Percentiles rank a stretch among this genome's conserved stretches.
These are phyloP conservation scores for Orthonevra nobilis DNA, from an alignment of 2,888 invertebrate genomes.

Conservation along the genomic window DNA sequence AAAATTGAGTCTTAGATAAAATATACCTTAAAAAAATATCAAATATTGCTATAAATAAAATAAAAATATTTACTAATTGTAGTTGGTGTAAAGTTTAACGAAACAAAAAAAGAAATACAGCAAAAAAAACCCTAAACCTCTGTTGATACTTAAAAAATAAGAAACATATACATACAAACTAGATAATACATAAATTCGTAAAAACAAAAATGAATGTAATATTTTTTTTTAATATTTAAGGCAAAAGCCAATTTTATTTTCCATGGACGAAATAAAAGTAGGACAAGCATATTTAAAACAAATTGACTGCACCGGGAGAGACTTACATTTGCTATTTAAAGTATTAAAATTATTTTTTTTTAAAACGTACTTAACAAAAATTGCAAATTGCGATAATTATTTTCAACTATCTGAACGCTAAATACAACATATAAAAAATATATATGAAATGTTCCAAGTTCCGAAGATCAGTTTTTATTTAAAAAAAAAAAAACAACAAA, in stretches of 20 bases:
- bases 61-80: slow-evolving; percentile 29
- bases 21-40: slow-evolving; percentile 57
- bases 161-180: not conserved
- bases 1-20: slow-evolving; percentile 52
- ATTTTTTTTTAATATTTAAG: slow-evolving; percentile 36
- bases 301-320: slow-evolving; percentile 65
- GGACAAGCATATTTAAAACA: slow-evolving; percentile 8
- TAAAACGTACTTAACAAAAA: slow-evolving; percentile 12
- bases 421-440: slow-evolving; percentile 31
- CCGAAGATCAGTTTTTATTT: slow-evolving; percentile 53
- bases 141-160: slow-evolving; percentile 50
- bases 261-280: slow-evolving; percentile 14
- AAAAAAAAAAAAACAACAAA: slow-evolving; percentile 17
- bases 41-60: slow-evolving; percentile 41
- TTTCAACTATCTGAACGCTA: slow-evolving; percentile 48
- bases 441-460: slow-evolving; percentile 37
- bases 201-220: slow-evolving; percentile 12
- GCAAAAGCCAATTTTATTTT: slow-evolving; percentile 50
- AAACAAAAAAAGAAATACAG: slow-evolving; percentile 5
- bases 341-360: slow-evolving; percentile 1
- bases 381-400: slow-evolving; percentile 8
- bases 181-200: slow-evolving; percentile 18
- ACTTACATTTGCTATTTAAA: slow-evolving; percentile 49
- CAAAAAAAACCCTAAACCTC: slow-evolving; percentile 15
- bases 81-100: slow-evolving; percentile 40